A percentile compares a stretch with the other conserved stretches of the same genome.
These are phyloP conservation scores for Drosophila recens DNA, from an alignment of 2,888 invertebrate species.

Conservation along the genomic window DNA sequence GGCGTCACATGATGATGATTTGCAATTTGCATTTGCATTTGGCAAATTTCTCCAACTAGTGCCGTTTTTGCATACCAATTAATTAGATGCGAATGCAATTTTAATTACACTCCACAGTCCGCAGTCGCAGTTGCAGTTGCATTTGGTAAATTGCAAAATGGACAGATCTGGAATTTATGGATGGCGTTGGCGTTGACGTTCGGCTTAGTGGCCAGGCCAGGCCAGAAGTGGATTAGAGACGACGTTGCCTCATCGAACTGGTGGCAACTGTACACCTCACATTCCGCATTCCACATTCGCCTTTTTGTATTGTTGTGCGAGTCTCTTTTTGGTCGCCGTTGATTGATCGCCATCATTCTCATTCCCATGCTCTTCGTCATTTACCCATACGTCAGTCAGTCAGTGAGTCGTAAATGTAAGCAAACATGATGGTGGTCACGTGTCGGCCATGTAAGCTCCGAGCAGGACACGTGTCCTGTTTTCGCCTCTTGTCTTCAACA, in stretches of 20 bases:
- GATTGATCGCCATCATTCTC: constrained; percentile 80
- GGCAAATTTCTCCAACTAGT: constrained; percentile 66
- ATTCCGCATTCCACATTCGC: neutral
- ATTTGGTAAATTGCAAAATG: constrained; percentile 77
- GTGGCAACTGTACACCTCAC: constrained; percentile 53
- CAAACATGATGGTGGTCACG: constrained; percentile 85
- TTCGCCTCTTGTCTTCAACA: constrained; percentile 70
- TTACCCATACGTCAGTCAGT: constrained; percentile 75
- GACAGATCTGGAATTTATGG: constrained; percentile 69
- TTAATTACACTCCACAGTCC: constrained; percentile 76
- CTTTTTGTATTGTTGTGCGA: constrained; percentile 5
- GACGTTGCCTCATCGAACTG: constrained; percentile 14
- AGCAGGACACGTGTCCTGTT: constrained; percentile 82
- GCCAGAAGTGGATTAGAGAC: constrained; percentile 38
- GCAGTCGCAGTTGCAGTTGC: constrained; percentile 58
- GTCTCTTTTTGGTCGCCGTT: constrained; percentile 46
- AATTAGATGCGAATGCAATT: constrained; percentile 85
- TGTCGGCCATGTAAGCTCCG: constrained; percentile 80
- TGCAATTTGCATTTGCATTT: constrained; percentile 81
- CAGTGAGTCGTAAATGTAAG: constrained; percentile 82
- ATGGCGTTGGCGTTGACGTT: constrained; percentile 3
- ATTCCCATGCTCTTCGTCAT: constrained; percentile 58
- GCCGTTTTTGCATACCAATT: constrained; percentile 83
- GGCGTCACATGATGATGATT: constrained; percentile 66
- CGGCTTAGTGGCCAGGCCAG: constrained; percentile 42